These are phyloP conservation scores for Hyppa rectilinea DNA, from an alignment of 2,888 invertebrate genomes.

Conservation along the genomic window DNA sequence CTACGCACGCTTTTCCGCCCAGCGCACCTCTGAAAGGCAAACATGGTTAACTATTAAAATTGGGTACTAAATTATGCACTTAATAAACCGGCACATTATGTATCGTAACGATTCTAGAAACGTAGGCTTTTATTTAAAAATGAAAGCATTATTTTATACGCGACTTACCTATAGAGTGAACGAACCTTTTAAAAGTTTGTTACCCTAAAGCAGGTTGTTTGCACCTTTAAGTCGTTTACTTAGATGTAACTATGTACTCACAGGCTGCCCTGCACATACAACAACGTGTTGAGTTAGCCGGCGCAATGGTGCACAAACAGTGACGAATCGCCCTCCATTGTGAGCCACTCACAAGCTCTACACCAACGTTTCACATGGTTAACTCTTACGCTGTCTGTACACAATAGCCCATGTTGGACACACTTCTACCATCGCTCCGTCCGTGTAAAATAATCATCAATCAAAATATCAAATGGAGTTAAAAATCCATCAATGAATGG, in stretches of 20 bases:
- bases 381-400: constrained; percentile 38
- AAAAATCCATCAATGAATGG: constrained; percentile 40
- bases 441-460: constrained; percentile 44
- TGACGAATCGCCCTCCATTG: constrained; percentile 56
- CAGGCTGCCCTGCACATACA: constrained; percentile 19
- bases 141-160: not conserved
- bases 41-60: constrained; percentile 4
- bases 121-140: not conserved
- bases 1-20: constrained; percentile 79
- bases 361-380: constrained; percentile 58
- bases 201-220: not conserved
- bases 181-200: constrained; percentile 25
- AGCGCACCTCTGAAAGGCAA: constrained; percentile 49
- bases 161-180: constrained; percentile 14
- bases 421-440: constrained; percentile 26
- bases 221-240: constrained; percentile 21
- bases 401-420: constrained; percentile 49
- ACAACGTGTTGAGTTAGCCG: constrained; percentile 50
- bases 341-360: constrained; percentile 34
- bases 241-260: not conserved
- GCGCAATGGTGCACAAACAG: constrained; percentile 60
- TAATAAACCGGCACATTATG: not conserved
- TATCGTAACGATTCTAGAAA: not conserved
- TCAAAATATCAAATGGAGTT: constrained; percentile 43
- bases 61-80: constrained; percentile 4